Evolutionary conservation across 2,797 vertebrate genomes (phyloP).

Genomic region (Tokudaia muenninki): DNA sequence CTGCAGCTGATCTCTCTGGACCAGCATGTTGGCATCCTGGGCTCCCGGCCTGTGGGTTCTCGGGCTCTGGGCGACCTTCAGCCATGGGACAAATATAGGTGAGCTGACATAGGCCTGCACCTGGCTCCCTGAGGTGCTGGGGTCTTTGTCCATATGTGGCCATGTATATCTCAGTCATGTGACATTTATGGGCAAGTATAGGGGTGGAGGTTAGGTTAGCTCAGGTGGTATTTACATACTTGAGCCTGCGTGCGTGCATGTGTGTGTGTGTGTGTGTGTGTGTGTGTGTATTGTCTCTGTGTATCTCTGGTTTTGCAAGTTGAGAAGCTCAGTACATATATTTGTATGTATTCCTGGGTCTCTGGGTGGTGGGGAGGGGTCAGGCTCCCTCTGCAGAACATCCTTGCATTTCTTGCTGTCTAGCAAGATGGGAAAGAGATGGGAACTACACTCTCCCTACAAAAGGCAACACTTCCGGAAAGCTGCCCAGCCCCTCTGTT

Average conservation of each 20-base stretch:
- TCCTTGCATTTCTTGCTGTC: not conserved
- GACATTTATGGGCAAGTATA: not conserved
- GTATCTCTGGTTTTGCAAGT: not conserved
- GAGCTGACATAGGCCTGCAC: slow-evolving; percentile 68
- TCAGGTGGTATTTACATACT: not conserved
- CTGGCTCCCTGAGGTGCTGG: not conserved
- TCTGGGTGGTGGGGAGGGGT: not conserved
- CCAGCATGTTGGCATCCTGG: slow-evolving; percentile 85
- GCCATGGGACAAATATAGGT: slow-evolving; percentile 79
- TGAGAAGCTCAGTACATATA: not conserved
- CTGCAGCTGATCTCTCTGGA: slow-evolving; percentile 42
- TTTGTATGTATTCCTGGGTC: not conserved
- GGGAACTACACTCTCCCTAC: not conserved
- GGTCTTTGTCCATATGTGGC: not conserved
- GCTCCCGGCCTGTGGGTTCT: slow-evolving; percentile 76
- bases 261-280: not conserved
- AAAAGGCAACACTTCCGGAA: not conserved
- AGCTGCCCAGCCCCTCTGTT: not conserved
- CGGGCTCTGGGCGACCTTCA: slow-evolving; percentile 73
- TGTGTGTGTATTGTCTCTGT: not conserved
- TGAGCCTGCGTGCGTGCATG: not conserved
- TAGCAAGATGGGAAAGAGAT: not conserved
- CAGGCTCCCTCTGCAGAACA: not conserved
- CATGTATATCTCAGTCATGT: not conserved
- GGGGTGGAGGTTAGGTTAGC: not conserved